Conservation (phyloP, 1,140 invertebrate genomes). For the Reticulitermes speratus region DNA sequence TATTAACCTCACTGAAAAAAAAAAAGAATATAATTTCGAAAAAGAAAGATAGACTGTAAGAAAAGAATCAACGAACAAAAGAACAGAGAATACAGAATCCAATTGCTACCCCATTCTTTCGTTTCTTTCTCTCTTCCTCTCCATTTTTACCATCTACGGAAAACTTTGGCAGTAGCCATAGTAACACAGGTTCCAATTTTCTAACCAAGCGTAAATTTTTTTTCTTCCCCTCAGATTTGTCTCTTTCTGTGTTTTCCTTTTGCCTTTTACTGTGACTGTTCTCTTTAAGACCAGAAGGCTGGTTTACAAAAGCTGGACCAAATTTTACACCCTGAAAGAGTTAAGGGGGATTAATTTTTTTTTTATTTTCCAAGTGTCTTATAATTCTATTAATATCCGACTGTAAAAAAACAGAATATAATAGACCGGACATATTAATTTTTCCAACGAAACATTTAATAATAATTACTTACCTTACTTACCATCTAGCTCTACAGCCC, state of each 20-base stretch:
- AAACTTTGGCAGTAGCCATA: background rate
- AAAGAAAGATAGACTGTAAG: background rate
- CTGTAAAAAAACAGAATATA: no score
- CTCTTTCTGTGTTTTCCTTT: background rate
- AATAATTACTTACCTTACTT: no score
- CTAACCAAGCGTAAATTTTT: background rate
- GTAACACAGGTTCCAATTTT: background rate
- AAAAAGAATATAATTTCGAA: background rate
- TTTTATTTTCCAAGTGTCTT: no score
- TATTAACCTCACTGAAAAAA: background rate
- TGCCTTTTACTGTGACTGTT: background rate
- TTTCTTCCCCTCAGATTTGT: background rate
- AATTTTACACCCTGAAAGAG: no score
- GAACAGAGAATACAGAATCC: background rate
- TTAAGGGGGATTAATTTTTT: no score
- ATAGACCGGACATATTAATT: no score
- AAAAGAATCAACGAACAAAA: background rate
- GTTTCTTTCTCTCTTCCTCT: background rate
- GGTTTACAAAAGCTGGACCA: no score
- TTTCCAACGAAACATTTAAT: no score
- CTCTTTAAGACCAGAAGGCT: background rate
- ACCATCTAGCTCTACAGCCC: no score
- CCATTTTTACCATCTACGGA: background rate
- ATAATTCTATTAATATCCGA: no score
- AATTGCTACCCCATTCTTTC: background rate